Conservation (phyloP, 1,140 invertebrate genomes). For the Triops cancriformis region DNA sequence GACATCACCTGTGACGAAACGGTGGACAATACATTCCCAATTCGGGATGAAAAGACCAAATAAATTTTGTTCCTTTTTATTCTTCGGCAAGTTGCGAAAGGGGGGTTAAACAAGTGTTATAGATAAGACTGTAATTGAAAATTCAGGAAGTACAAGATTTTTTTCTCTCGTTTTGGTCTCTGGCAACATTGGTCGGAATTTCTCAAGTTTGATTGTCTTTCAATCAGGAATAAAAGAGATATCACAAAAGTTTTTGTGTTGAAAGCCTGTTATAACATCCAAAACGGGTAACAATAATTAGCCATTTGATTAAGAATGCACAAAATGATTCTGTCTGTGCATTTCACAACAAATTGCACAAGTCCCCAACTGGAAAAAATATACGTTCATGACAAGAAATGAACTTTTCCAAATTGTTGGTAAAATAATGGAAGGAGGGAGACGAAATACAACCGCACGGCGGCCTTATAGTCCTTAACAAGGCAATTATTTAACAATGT, state of each 20-base stretch:
- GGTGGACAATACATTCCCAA: neutral
- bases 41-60: neutral
- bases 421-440: neutral
- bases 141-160: neutral
- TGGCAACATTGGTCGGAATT: neutral
- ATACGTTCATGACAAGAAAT: neutral
- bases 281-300: slow-evolving; percentile 2
- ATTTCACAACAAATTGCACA: slow-evolving; percentile 1
- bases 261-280: neutral
- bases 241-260: neutral
- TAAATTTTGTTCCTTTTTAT: neutral
- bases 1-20: neutral
- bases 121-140: neutral
- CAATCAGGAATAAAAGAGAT: neutral
- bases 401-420: neutral
- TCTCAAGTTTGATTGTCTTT: neutral
- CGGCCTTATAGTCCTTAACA: neutral
- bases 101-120: neutral
- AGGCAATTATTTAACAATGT: slow-evolving; percentile 1
- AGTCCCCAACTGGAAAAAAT: neutral
- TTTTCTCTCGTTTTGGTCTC: neutral
- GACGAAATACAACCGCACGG: neutral
- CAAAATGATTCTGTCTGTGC: neutral
- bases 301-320: neutral
- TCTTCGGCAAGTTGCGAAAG: neutral